Evolutionary conservation across 2,888 invertebrate genomes (phyloP).

Genomic region (Ctenicera cuprea): DNA sequence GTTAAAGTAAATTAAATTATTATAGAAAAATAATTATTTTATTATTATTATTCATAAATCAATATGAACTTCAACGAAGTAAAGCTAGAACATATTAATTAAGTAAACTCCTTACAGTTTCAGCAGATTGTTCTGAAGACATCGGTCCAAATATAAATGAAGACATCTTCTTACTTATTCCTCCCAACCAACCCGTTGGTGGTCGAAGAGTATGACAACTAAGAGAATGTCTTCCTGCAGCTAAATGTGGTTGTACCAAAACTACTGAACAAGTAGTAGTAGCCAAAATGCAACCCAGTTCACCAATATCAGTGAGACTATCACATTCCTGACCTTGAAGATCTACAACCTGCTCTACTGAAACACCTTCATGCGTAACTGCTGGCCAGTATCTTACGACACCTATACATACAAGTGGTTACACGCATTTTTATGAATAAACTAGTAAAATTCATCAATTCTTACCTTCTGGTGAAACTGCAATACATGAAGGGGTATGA

Average conservation of each 20-base stretch:
- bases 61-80: too few relatives aligned
- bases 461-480: slow-evolving; percentile 93
- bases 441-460: not conserved
- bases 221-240: slow-evolving; percentile 82
- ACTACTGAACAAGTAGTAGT: slow-evolving; percentile 94
- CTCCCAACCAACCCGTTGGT: slow-evolving; percentile 90
- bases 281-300: slow-evolving; percentile 87
- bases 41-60: too few relatives aligned
- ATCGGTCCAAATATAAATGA: slow-evolving; percentile 87
- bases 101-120: slow-evolving; percentile 79
- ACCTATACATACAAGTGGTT: slow-evolving; percentile 71
- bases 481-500: slow-evolving; percentile 87
- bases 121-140: slow-evolving; percentile 77
- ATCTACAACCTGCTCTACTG: slow-evolving; percentile 89
- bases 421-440: too few relatives aligned
- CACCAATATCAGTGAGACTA: slow-evolving; percentile 80
- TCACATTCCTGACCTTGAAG: slow-evolving; percentile 93
- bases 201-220: slow-evolving; percentile 81
- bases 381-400: slow-evolving; percentile 94
- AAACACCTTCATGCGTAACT: slow-evolving; percentile 90
- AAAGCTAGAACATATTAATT: too few relatives aligned
- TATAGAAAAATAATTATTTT: too few relatives aligned
- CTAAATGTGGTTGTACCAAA: slow-evolving; percentile 79
- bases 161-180: slow-evolving; percentile 88
- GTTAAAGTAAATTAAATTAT: too few relatives aligned